Evolutionary conservation across 2,797 vertebrate genomes (phyloP), one percentile per base, ranked within the genome.

Genomic region (Centropyge bicolor): DNA sequence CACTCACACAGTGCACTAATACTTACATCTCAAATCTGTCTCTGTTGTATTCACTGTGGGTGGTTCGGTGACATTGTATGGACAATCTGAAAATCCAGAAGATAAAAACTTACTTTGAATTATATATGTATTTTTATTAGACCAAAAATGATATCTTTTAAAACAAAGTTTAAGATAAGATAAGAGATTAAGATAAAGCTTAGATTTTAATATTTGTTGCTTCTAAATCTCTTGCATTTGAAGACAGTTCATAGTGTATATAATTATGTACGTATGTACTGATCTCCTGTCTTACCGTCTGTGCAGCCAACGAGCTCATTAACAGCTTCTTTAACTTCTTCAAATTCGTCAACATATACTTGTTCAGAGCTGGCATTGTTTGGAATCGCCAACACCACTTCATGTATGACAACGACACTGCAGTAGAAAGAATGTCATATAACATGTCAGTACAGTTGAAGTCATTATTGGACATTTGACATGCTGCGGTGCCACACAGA

Each of bases 371-470:
- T 6, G 6, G 0, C 27, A 3, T 61, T 31, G 46, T 90, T 90
- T 27, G 51, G 12, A 41, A 88, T 17, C 11, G 1, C 12, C 70
- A 90, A 43, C 40, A 85, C 22, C 49, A 90, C 83, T 2, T 88
- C 20, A 68, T 90, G 83, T 27, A 12, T 1, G 9, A 90, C 83
- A 4, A 9, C 55, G 10, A 90, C 20, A 9, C 88, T 90, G 78
- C 49, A 27, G 48, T 3, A 56, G 22, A 70, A 40, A 67, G 6
- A 55, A 36, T 35, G 41, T 56, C 46, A 76, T 20, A 31, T 3
- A n/a, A 57, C 61, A 27, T 56, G 52, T 74, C 41, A 45, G 31
- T 22, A 31, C 27, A 54, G 27, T 16, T 36, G 14, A 45, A 67
- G 45, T 45, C 5, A 27, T 45, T 14, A 31, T 31, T n/a, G n/a